Conservation (phyloP, 2,113 vertebrate species). For the Hippoglossus stenolepis region DNA sequence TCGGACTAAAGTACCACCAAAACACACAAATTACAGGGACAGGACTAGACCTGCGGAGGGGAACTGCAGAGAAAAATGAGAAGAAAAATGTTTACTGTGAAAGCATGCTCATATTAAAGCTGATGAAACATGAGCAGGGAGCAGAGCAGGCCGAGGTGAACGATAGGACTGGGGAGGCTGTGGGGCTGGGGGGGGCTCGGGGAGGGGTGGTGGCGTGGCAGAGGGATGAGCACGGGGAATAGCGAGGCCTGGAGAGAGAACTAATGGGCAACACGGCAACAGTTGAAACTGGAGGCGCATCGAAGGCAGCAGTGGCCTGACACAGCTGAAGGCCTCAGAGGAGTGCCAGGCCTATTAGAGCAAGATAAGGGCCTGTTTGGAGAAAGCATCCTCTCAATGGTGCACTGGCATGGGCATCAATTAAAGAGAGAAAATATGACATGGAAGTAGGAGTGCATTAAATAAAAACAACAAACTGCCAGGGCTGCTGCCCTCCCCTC, state of each 20-base stretch:
- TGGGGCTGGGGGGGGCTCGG: slow-evolving; percentile 29
- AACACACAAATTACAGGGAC: slow-evolving; percentile 62
- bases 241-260: slow-evolving; percentile 78
- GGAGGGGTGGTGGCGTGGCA: slow-evolving; percentile 36
- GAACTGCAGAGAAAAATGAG: slow-evolving; percentile 81
- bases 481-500: slow-evolving; percentile 60
- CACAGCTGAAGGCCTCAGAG: slow-evolving; percentile 85
- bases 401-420: slow-evolving; percentile 80
- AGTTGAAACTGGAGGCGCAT: slow-evolving; percentile 80
- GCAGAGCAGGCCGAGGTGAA: slow-evolving; percentile 68
- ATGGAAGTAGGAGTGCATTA: slow-evolving; percentile 79
- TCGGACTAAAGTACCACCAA: slow-evolving; percentile 47
- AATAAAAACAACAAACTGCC: slow-evolving; percentile 83
- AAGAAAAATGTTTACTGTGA: slow-evolving; percentile 91
- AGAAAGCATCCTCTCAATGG: slow-evolving; percentile 79
- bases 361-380: slow-evolving; percentile 85
- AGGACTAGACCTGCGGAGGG: slow-evolving; percentile 41
- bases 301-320: slow-evolving; percentile 83
- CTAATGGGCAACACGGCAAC: slow-evolving; percentile 83
- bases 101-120: slow-evolving; percentile 77
- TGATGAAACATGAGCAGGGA: slow-evolving; percentile 77
- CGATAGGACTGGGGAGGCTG: slow-evolving; percentile 61
- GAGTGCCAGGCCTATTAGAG: slow-evolving; percentile 83
- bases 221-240: slow-evolving; percentile 74
- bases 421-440: slow-evolving; percentile 85